A percentile compares a stretch with the other conserved stretches of the same genome.
phyloP scores from a whole-genome alignment of 2,113 vertebrate species.

The Halichoerus grypus region DNA sequence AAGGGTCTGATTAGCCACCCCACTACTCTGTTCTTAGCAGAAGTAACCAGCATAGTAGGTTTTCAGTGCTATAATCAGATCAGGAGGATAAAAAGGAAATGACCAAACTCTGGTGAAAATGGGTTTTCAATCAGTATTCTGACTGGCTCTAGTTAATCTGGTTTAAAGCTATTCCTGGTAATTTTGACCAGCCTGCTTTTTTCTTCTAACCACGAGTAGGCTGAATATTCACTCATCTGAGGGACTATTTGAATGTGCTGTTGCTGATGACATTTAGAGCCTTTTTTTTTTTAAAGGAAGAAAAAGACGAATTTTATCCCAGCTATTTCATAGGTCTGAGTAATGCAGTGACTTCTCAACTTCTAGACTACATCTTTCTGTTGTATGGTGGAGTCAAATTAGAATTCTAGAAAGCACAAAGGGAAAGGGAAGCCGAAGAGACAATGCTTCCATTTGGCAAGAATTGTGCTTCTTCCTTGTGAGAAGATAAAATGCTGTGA shows the following conservation, averaged over 20 bases:
- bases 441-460: background rate
- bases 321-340: constrained; percentile 30
- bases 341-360: background rate
- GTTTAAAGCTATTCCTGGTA: background rate
- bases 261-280: background rate
- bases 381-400: background rate
- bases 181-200: background rate
- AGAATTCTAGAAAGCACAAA: constrained; percentile 30
- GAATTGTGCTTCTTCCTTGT: background rate
- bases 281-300: constrained; percentile 42
- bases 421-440: background rate
- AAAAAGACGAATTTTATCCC: constrained; percentile 46
- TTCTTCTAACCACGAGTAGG: background rate
- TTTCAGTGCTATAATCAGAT: background rate
- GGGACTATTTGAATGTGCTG: background rate
- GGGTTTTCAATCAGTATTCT: background rate
- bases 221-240: constrained; percentile 16
- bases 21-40: background rate
- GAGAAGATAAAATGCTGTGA: constrained; percentile 42
- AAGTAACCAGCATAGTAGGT: background rate
- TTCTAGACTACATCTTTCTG: background rate
- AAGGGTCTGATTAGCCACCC: background rate
- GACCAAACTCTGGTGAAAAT: background rate
- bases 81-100: background rate
- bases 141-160: background rate